A percentile compares a stretch with the other conserved stretches of the same genome.
phyloP scores from a whole-genome alignment of 2,113 vertebrate genomes.

The Edolisoma coerulescens region DNA sequence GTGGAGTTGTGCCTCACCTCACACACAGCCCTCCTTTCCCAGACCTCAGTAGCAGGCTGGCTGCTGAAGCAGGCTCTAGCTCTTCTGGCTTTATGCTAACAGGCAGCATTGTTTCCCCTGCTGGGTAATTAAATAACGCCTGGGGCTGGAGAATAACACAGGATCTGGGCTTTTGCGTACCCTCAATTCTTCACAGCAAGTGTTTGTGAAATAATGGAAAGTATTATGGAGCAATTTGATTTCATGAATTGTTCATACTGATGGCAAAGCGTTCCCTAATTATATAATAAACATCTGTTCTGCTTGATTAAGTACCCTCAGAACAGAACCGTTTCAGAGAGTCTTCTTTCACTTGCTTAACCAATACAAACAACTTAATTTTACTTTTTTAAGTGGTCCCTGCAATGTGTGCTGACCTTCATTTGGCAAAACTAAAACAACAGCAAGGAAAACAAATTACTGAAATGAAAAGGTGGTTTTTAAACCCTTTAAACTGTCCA shows the following conservation, averaged over 20 bases:
- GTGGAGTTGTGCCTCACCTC: background rate
- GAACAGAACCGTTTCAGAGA: background rate
- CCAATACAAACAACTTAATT: constrained; percentile 5
- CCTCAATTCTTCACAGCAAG: constrained; percentile 15
- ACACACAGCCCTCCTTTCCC: background rate
- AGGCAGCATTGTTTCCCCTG: background rate
- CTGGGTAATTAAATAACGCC: background rate
- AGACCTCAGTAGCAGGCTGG: background rate
- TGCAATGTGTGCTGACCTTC: background rate
- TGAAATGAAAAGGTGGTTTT: constrained; percentile 20
- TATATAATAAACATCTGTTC: constrained; percentile 57
- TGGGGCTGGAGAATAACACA: background rate
- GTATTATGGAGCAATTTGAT: constrained; percentile 32
- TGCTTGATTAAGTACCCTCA: constrained; percentile 44
- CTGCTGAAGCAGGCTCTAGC: background rate
- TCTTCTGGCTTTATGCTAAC: background rate
- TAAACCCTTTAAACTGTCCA: constrained; percentile 35
- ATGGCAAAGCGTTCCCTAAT: constrained; percentile 3
- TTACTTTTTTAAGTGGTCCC: background rate
- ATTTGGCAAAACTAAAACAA: constrained; percentile 30
- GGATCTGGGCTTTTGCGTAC: background rate
- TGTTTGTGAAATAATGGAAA: constrained; percentile 13
- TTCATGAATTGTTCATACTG: constrained; percentile 30
- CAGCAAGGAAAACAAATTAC: constrained; percentile 23
- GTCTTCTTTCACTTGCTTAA: constrained; percentile 18